Evolutionary conservation across 2,888 invertebrate genomes (phyloP).

Genomic region (Xanthorhoe spadicearia): DNA sequence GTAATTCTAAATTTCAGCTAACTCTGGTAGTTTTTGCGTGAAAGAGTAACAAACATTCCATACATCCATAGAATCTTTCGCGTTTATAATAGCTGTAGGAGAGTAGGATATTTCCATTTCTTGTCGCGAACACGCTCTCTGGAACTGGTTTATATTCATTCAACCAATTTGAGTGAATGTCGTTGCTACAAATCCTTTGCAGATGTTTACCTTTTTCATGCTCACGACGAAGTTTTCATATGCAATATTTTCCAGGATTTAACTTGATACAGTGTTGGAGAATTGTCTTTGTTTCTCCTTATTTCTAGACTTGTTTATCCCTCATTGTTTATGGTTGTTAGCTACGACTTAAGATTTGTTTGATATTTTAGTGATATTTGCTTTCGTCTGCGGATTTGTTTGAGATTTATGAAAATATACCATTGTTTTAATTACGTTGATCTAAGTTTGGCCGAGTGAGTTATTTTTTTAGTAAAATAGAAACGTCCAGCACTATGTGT

Average conservation of each 20-base stretch:
- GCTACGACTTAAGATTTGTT: not conserved
- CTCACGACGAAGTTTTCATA: constrained; percentile 8
- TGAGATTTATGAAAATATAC: no score
- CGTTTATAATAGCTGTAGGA: no score
- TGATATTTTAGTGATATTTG: not conserved
- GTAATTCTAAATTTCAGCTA: no score
- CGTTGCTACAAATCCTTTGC: constrained; percentile 15
- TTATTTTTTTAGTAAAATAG: no score
- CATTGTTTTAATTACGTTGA: no score
- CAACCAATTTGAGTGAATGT: constrained; percentile 25
- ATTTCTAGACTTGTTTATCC: constrained; percentile 10
- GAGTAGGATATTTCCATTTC: constrained; percentile 3
- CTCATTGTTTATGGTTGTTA: not conserved
- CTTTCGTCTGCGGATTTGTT: no score
- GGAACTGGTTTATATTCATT: constrained; percentile 13
- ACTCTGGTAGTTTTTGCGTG: no score
- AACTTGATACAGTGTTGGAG: constrained; percentile 1
- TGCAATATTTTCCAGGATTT: constrained; percentile 24
- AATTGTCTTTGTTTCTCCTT: constrained; percentile 9
- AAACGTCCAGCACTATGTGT: no score
- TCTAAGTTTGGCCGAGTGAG: no score
- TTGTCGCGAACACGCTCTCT: constrained; percentile 4
- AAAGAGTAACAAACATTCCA: no score
- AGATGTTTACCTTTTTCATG: constrained; percentile 14
- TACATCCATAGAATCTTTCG: no score